Percentiles rank a stretch among this genome's conserved stretches.
phyloP scores from a whole-genome alignment of 2,113 vertebrate species.

The Choloepus hoffmanni region DNA sequence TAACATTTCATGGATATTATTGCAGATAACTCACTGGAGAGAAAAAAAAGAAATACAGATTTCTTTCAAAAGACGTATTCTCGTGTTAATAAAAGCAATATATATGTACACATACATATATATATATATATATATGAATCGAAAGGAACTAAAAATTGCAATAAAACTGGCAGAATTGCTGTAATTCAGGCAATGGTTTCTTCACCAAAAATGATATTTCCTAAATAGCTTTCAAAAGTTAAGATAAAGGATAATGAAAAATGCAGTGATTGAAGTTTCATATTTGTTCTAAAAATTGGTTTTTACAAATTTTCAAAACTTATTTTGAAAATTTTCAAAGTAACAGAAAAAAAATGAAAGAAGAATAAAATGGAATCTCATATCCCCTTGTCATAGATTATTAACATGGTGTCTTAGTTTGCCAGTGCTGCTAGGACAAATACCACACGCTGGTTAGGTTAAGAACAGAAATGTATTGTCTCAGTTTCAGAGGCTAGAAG shows the following conservation, averaged over 20 bases:
- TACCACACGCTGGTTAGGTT: too few species aligned
- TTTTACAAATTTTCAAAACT: not conserved
- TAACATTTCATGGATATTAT: not conserved
- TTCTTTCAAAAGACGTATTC: not conserved
- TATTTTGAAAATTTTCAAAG: not conserved
- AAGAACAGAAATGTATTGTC: too few species aligned
- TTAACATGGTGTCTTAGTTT: not conserved
- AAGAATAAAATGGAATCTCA: not conserved
- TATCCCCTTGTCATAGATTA: not conserved
- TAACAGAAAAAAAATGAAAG: not conserved
- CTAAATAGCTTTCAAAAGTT: conserved; percentile 12
- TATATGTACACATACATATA: too few species aligned
- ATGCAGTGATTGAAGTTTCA: not conserved
- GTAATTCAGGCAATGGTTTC: not conserved
- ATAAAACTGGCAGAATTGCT: not conserved
- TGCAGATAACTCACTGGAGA: not conserved
- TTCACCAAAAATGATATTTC: not conserved
- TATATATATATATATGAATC: not conserved
- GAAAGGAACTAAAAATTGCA: not conserved
- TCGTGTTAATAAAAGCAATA: not conserved
- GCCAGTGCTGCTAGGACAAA: too few species aligned
- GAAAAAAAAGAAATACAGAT: not conserved
- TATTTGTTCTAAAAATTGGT: not conserved
- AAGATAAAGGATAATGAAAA: not conserved
- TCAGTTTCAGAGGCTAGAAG: too few species aligned